Conservation (phyloP, 2,797 vertebrate genomes). For the Anabas testudineus region DNA sequence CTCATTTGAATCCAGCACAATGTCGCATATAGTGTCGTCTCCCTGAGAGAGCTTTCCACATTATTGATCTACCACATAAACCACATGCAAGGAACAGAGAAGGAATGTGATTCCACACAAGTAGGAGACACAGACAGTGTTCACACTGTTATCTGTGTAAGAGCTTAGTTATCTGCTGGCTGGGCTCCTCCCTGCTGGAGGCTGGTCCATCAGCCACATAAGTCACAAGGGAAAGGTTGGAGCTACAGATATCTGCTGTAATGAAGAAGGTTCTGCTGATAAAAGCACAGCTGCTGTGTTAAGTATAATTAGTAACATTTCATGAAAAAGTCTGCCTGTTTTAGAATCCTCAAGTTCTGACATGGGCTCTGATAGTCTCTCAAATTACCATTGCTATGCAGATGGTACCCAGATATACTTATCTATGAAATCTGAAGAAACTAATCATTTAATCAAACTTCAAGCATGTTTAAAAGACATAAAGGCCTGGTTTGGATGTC, state of each 20-base stretch:
- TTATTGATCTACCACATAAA: slow-evolving; percentile 1
- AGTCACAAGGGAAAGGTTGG: neutral
- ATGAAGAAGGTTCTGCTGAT: neutral
- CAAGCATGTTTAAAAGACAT: too few species aligned
- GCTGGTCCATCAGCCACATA: neutral
- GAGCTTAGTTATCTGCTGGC: slow-evolving; percentile 20
- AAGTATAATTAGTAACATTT: too few species aligned
- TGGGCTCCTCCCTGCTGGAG: slow-evolving; percentile 2
- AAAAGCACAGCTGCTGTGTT: neutral
- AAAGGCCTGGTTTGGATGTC: too few species aligned
- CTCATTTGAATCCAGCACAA: neutral
- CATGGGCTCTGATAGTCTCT: too few species aligned
- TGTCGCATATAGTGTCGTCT: slow-evolving; percentile 13
- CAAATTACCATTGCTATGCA: too few species aligned
- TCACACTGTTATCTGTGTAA: slow-evolving; percentile 19
- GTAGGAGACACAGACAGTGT: slow-evolving; percentile 2
- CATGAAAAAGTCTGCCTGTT: too few species aligned
- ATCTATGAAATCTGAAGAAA: too few species aligned
- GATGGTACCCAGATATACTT: too few species aligned
- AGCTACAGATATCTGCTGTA: neutral
- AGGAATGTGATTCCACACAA: slow-evolving; percentile 3
- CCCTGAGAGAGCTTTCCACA: neutral
- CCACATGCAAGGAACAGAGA: neutral
- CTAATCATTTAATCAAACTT: too few species aligned
- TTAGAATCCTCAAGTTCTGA: too few species aligned